A percentile compares a stretch with the other conserved stretches of the same genome.
These are phyloP conservation scores for Latrodectus geometricus DNA, from an alignment of 1,140 invertebrate genomes.

Conservation along the genomic window DNA sequence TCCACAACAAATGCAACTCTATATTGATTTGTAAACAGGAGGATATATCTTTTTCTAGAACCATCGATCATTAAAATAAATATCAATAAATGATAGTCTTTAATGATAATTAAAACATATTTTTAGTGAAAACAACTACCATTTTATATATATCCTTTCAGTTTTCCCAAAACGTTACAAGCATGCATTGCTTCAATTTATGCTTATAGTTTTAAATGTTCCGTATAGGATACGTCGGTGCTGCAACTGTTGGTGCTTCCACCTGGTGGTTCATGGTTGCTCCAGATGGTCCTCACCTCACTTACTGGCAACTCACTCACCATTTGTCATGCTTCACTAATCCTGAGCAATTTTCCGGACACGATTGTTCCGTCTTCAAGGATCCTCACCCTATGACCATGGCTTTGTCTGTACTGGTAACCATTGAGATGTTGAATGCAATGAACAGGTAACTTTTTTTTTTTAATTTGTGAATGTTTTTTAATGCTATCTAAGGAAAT, in stretches of 20 bases:
- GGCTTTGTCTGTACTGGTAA: slow-evolving; percentile 99
- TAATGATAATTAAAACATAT: no score
- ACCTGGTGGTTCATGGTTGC: slow-evolving; percentile 99
- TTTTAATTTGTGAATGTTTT: no score
- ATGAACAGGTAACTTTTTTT: slow-evolving; percentile 88
- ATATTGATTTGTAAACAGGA: no score
- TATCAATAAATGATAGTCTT: no score
- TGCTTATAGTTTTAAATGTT: not conserved
- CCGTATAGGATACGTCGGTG: slow-evolving; percentile 82
- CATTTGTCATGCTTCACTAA: slow-evolving; percentile 72
- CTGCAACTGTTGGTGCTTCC: slow-evolving; percentile 97
- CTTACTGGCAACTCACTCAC: slow-evolving; percentile 88
- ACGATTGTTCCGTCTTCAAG: slow-evolving; percentile 97
- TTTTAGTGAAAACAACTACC: no score
- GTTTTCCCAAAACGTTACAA: no score
- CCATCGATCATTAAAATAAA: no score
- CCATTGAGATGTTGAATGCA: slow-evolving; percentile 99
- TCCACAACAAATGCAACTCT: no score
- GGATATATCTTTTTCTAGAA: no score
- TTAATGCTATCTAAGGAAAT: no score
- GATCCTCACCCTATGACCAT: slow-evolving; percentile 99
- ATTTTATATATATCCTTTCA: no score
- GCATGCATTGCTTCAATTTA: no score
- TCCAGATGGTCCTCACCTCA: slow-evolving; percentile 91
- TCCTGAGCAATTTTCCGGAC: slow-evolving; percentile 77